Base-by-base conservation (phyloP, 2,113 vertebrate species). In the Archilochus colubris region DNA sequence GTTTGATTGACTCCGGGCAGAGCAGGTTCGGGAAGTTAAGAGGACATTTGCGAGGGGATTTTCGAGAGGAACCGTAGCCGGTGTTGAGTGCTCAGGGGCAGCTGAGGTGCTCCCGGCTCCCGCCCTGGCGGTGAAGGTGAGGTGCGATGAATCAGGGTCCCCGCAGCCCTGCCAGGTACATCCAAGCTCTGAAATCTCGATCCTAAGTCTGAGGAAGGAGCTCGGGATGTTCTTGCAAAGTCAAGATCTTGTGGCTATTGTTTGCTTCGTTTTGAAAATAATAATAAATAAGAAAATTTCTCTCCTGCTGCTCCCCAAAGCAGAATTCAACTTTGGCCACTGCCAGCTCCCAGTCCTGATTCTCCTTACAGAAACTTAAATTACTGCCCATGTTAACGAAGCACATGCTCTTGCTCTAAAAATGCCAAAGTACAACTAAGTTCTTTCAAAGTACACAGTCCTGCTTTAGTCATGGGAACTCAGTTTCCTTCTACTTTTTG, bases 141-240 rank as follows among this genome's bases (percentile, higher is more conserved):
- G n/a, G 61, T 3, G 40, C 46, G 17, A 38, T 38, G 36, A 38
- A 46, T 18, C 46, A 19, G 46, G 12, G 46, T 46, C 15, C 15
- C 17, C 15, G 46, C 44, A 46, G 44, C 15, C 15, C 44, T 46
- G 18, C 44, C 15, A 15, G 44, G 3, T 2, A 2, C 5, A 0
- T 3, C 50, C 64, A 18, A 3, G 28, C n/a, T 7, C 53, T 6
- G 0, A 15, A 44, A 11, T 9, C 4, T 14, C 18, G 19, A 0
- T 23, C 22, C 15, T 12, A 18, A 22, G 69, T n/a, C 30, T 23
- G 16, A 12, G 44, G 25, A 72, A 10, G 25, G 23, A n/a, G 43
- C 30, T 70, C 12, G 16, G 2, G 3, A 13, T 25, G 33, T 6
- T 40, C 51, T 25, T 27, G 1, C 7, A 2, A 22, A 21, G 46